phyloP scores from a whole-genome alignment of 1,140 invertebrate genomes.

The Conopomorpha cramerella region DNA sequence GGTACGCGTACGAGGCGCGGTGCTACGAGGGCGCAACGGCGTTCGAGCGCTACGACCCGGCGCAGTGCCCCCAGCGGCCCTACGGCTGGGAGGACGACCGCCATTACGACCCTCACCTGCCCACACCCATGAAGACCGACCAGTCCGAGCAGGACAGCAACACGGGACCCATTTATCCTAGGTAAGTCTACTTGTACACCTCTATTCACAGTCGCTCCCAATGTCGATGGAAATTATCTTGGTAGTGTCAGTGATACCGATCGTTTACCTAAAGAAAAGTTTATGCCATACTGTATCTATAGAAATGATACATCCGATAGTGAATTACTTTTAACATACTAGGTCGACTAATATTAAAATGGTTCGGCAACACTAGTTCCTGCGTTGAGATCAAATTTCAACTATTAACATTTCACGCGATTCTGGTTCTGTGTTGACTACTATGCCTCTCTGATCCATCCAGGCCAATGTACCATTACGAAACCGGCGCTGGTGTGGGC shows the following conservation, averaged over 20 bases:
- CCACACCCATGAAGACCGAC: constrained; percentile 59
- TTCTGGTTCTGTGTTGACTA: background rate
- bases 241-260: too few species aligned
- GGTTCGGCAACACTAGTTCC: too few species aligned
- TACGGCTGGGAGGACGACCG: constrained; percentile 60
- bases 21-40: constrained; percentile 68
- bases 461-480: constrained; percentile 82
- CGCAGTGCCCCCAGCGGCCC: constrained; percentile 42
- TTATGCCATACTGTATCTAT: too few species aligned
- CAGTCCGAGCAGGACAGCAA: constrained; percentile 67
- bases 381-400: too few species aligned
- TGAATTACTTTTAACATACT: too few species aligned
- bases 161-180: constrained; percentile 72
- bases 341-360: too few species aligned
- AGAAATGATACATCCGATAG: too few species aligned
- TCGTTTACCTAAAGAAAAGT: too few species aligned
- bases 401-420: too few species aligned
- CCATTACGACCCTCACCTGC: constrained; percentile 64
- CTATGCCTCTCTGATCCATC: constrained; percentile 2
- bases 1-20: constrained; percentile 56
- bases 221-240: too few species aligned
- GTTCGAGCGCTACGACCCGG: constrained; percentile 76
- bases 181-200: constrained; percentile 60
- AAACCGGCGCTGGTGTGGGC: constrained; percentile 63
- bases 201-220: too few species aligned